Evolutionary conservation across 2,888 invertebrate genomes (phyloP), one percentile per base, ranked within the genome.

Genomic region (Cybosia mesomella): DNA sequence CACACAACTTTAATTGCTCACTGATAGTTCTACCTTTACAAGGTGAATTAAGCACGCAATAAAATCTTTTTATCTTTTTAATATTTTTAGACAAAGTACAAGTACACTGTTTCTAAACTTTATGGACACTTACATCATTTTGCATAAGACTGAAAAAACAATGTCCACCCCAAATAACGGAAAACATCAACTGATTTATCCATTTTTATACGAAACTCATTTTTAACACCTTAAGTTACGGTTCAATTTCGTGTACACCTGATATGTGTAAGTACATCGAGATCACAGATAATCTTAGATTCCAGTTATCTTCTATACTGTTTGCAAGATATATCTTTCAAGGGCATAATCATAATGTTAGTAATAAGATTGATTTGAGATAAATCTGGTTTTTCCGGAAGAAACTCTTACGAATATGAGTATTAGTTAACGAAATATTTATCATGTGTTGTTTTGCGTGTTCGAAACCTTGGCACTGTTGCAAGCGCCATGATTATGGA

Each of bases 261-360:
- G 49, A 60, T 66, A 70, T 70, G 58, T 57, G 28, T 70, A 64
- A 58, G 55, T 70, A 60, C 49, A 60, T 62, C 62, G 36, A 71
- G 67, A 76, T 79, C 75, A 78, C 65, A 68, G 67, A 75, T 73
- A 72, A 70, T 72, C 73, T 72, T 8, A 77, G 70, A 81, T 78
- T 71, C 66, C 53, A 59, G 66, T 76, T 84, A 80, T 83, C 83
- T 74, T 24, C 58, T 81, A 84, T 79, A 77, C 61, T 49, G n/a
- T 60, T 60, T 28, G 43, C 21, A n/a, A 74, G 74, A 78, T 78
- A 78, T 78, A 80, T 70, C 34, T 72, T 58, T 72, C 72, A 80
- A 80, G 79, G 74, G 0, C 22, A 18, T 9, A 49, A 32, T n/a
- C n/a, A 11, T 54, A 21, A 21, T 21, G 15, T 24, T 28, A 18